Conservation (phyloP, 2,888 invertebrate genomes). For the Augiades crinisus region DNA sequence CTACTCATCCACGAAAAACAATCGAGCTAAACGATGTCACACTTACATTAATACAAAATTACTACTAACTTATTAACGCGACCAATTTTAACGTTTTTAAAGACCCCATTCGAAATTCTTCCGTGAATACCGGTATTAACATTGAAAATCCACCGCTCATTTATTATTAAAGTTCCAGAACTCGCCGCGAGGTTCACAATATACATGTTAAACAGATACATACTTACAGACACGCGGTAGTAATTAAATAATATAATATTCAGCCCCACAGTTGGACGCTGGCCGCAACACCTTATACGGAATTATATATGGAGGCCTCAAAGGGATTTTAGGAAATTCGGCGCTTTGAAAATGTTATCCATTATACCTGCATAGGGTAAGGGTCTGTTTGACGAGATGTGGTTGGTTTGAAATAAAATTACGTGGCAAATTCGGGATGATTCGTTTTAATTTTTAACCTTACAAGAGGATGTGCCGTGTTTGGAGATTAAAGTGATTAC, state of each 20-base stretch:
- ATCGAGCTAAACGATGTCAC: too few relatives aligned
- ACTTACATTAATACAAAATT: too few relatives aligned
- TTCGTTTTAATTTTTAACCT: not conserved
- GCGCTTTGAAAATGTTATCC: constrained; percentile 15
- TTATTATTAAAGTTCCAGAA: constrained; percentile 4
- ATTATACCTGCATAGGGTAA: constrained; percentile 10
- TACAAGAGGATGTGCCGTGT: too few relatives aligned
- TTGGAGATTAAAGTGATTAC: too few relatives aligned
- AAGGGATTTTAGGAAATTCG: constrained; percentile 13
- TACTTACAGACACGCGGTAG: not conserved
- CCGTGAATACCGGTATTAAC: not conserved
- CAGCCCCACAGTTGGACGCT: constrained; percentile 2
- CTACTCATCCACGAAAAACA: too few relatives aligned
- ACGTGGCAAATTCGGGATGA: not conserved
- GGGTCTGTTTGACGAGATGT: constrained; percentile 7
- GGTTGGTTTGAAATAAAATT: constrained; percentile 14
- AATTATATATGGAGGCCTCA: constrained; percentile 5
- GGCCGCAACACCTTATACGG: not conserved
- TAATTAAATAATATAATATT: constrained; percentile 17
- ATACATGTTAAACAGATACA: not conserved
- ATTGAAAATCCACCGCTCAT: not conserved
- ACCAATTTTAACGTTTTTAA: too few relatives aligned
- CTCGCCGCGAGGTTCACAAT: not conserved
- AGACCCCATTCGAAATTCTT: too few relatives aligned
- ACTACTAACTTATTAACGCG: too few relatives aligned